Percentiles rank a stretch among this genome's conserved stretches.
phyloP scores from a whole-genome alignment of 2,113 vertebrate species.

The Nipponia nippon region DNA sequence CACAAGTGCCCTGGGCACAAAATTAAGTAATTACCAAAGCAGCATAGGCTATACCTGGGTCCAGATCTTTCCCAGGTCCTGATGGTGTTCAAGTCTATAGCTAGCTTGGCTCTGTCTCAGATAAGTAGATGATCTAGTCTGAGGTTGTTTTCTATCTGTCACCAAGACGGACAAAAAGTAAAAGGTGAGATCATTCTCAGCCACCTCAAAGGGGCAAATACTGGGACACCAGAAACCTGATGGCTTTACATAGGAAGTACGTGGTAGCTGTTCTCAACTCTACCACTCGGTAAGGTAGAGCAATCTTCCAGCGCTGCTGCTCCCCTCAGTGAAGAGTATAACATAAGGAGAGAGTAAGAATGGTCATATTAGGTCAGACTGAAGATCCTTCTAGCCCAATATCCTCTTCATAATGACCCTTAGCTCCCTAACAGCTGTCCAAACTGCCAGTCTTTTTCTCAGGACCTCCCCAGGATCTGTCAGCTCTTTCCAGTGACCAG shows the following conservation, averaged over 20 bases:
- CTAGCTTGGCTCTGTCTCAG: background rate
- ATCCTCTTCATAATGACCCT: background rate
- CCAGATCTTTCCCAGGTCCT: background rate
- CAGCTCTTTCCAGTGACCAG: no score
- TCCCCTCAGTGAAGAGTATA: background rate
- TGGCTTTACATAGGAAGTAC: background rate
- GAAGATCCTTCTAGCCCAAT: background rate
- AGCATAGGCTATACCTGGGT: background rate
- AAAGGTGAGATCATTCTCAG: background rate
- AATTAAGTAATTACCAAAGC: background rate
- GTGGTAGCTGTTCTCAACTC: background rate
- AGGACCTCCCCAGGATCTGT: no score
- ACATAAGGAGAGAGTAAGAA: background rate
- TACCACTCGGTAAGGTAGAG: background rate
- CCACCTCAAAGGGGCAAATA: fast-evolving
- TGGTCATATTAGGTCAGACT: background rate
- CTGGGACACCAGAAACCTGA: background rate
- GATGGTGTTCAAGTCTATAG: background rate
- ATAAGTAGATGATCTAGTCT: background rate
- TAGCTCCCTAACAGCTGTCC: background rate
- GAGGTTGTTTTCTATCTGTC: background rate
- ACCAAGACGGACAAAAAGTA: background rate
- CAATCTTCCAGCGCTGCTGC: no score
- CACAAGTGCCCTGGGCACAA: background rate
- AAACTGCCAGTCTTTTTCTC: background rate